A percentile compares a stretch with the other conserved stretches of the same genome.
phyloP scores from a whole-genome alignment of 1,140 invertebrate genomes.

The Apis florea region DNA sequence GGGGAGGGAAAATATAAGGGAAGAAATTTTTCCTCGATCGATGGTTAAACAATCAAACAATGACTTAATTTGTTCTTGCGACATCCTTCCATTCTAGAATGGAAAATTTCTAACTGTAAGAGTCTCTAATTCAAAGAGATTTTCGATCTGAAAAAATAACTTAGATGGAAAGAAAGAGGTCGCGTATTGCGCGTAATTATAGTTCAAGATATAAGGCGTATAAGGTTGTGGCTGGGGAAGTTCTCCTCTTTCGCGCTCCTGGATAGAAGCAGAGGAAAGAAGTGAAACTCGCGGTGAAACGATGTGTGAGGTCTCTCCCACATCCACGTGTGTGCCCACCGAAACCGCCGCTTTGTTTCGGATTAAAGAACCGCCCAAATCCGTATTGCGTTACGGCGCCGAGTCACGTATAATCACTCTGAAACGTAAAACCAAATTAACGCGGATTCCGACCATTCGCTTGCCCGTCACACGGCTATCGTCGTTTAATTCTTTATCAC shows the following conservation, averaged over 20 bases:
- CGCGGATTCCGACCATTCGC: slow-evolving; percentile 36
- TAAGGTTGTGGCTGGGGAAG: slow-evolving; percentile 22
- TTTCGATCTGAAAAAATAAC: slow-evolving; percentile 30
- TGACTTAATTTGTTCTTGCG: too few species aligned
- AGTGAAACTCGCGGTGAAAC: slow-evolving; percentile 31
- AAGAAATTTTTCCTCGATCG: too few species aligned
- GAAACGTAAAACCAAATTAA: slow-evolving; percentile 73
- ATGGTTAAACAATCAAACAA: too few species aligned
- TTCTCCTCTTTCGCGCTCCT: slow-evolving; percentile 35
- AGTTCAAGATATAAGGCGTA: slow-evolving; percentile 7
- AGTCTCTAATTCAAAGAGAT: slow-evolving; percentile 28
- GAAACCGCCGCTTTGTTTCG: slow-evolving; percentile 65
- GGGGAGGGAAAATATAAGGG: too few species aligned
- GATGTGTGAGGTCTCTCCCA: slow-evolving; percentile 65
- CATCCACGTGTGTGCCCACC: slow-evolving; percentile 18
- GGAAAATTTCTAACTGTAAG: neutral
- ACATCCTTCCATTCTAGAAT: too few species aligned
- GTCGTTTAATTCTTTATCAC: slow-evolving; percentile 32
- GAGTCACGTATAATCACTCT: slow-evolving; percentile 66
- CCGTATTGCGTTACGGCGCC: slow-evolving; percentile 65
- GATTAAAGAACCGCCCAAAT: slow-evolving; percentile 67
- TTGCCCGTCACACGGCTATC: slow-evolving; percentile 38
- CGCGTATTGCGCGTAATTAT: slow-evolving; percentile 56
- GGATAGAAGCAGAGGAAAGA: slow-evolving; percentile 20
- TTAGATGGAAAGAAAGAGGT: slow-evolving; percentile 38